Conservation (phyloP, 2,797 vertebrate genomes). For the Paramormyrops hopkinsi region DNA sequence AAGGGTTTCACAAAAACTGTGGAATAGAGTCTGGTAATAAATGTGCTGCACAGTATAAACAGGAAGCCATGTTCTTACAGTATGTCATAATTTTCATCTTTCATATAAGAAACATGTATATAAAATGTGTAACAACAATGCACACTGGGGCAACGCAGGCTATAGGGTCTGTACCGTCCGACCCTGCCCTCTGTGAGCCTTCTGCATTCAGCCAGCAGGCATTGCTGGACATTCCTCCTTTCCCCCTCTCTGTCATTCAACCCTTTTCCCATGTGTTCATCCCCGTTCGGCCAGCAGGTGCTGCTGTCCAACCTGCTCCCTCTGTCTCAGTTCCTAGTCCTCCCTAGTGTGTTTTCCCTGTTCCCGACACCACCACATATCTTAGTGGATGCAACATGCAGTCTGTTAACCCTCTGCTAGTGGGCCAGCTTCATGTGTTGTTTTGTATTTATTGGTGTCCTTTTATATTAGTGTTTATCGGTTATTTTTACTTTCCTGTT, state of each 20-base stretch:
- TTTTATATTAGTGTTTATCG: background rate
- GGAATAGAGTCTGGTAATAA: background rate
- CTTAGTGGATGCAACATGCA: background rate
- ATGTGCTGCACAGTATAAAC: background rate
- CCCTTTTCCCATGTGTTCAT: too few species aligned
- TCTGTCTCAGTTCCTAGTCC: too few species aligned
- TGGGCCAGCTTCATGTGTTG: background rate
- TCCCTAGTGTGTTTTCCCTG: background rate
- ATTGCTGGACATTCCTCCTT: too few species aligned
- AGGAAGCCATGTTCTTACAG: background rate
- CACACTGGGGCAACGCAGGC: background rate
- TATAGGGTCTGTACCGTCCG: background rate
- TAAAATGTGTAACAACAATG: background rate
- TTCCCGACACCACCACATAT: background rate
- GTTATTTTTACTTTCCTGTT: background rate
- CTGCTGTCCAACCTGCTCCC: too few species aligned
- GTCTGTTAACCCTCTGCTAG: background rate
- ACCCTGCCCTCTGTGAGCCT: background rate
- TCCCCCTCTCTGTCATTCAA: too few species aligned
- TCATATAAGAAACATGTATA: background rate
- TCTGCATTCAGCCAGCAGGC: background rate
- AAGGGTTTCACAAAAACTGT: background rate
- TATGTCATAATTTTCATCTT: background rate
- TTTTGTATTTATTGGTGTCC: background rate
- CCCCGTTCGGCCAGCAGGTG: background rate